Evolutionary conservation across 2,888 invertebrate species (phyloP), one percentile per base, ranked within the genome.

Genomic region (Apantesis nais): DNA sequence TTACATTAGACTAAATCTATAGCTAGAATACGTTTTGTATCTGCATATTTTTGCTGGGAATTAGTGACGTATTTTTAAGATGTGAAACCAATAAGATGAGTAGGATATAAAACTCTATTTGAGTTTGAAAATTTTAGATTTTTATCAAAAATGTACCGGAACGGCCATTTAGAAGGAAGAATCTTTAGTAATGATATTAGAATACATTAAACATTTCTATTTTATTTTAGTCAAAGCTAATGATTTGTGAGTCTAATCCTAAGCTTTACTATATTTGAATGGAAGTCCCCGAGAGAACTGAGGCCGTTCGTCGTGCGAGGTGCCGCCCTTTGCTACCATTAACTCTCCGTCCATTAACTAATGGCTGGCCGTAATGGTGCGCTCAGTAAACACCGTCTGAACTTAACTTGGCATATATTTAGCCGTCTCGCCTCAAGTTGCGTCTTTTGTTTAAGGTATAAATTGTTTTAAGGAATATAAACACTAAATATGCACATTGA

Each of bases 331-430:
- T 83, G 84, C 84, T 78, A 77, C 84, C 83, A 86, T 88, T 88
- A 88, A 85, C 86, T 85, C 82, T 76, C 76, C 83, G 83, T 91
- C 93, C 92, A 93, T 93, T 93, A 92, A 90, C 89, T 92, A 92
- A 93, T 92, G 90, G 89, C 82, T 74, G 76, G 72, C 81, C 77
- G 78, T 86, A 86, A 91, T 89, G 84, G 86, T 85, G 73, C 77
- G 83, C 86, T 87, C 82, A 77, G 84, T 87, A 92, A 91, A 91
- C 88, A 90, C 80, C 80, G 83, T 79, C 83, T 73, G 74, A 68
- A 74, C 83, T 85, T 80, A 82, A 83, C 83, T 86, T 82, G 75
- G 75, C 84, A 78, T 86, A 83, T 83, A 83, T 83, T 85, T 83
- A 82, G 74, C 74, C 75, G 63, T 75, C 70, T 70, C 70, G 70